These are phyloP conservation scores for Telmatochromis sp. DNA, from an alignment of 2,113 vertebrate species.

Conservation along the genomic window DNA sequence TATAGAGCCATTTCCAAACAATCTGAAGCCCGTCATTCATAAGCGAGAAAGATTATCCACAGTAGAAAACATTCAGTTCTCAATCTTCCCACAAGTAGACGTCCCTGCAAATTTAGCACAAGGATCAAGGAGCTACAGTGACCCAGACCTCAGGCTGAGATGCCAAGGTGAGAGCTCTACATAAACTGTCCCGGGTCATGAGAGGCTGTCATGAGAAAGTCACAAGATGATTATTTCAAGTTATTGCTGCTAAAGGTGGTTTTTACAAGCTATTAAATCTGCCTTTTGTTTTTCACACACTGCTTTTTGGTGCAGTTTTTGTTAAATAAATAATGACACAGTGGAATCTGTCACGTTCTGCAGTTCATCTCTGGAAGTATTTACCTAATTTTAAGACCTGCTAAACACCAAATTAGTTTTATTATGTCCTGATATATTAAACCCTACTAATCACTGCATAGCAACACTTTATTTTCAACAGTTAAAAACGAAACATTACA, in stretches of 20 bases:
- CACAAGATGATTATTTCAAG: not conserved
- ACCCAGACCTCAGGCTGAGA: not conserved
- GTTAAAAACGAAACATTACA: not conserved
- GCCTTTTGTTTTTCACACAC: accelerated
- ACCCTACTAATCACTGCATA: not conserved
- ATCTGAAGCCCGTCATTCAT: not conserved
- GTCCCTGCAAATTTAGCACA: accelerated
- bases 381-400: not conserved
- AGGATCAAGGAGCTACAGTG: not conserved
- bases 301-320: not conserved
- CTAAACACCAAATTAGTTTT: not conserved
- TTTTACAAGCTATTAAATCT: not conserved
- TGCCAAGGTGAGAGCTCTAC: accelerated
- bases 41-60: not conserved
- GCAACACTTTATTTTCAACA: not conserved
- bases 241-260: not conserved
- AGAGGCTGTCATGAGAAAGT: not conserved
- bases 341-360: not conserved
- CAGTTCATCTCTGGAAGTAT: not conserved
- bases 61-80: not conserved
- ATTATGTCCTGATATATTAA: not conserved
- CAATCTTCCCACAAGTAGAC: not conserved
- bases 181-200: not conserved
- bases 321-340: not conserved
- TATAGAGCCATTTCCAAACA: not conserved